These are phyloP conservation scores for Apocheima hispidaria DNA, from an alignment of 2,888 invertebrate genomes.

Conservation along the genomic window DNA sequence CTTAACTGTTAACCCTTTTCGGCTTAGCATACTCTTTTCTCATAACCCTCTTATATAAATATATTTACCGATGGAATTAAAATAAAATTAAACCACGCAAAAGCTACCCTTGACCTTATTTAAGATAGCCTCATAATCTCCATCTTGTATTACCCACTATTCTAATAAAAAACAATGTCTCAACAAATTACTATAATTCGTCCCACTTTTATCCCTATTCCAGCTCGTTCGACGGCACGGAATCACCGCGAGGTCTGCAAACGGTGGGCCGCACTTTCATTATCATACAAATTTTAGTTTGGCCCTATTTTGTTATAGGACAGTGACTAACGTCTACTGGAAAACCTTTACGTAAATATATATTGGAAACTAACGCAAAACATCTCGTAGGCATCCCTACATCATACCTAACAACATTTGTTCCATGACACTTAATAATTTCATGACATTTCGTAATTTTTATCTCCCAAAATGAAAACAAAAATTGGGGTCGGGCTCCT, in stretches of 20 bases:
- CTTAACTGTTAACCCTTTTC: no score
- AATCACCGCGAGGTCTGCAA: slow-evolving; percentile 56
- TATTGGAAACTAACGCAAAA: no score
- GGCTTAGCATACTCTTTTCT: no score
- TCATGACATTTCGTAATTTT: no score
- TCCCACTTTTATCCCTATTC: slow-evolving; percentile 38
- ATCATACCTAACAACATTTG: no score
- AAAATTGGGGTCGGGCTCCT: no score
- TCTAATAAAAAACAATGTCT: slow-evolving; percentile 39
- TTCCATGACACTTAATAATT: no score
- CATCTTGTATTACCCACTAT: slow-evolving; percentile 16
- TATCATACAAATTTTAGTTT: slow-evolving; percentile 74
- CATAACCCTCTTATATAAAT: no score
- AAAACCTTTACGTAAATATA: background rate
- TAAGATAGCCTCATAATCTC: slow-evolving; percentile 12
- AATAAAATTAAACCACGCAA: background rate
- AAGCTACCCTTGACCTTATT: slow-evolving; percentile 22
- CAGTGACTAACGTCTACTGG: slow-evolving; percentile 16
- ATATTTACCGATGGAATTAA: background rate
- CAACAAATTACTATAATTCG: slow-evolving; percentile 39
- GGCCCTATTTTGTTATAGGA: slow-evolving; percentile 45
- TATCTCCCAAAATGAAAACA: no score
- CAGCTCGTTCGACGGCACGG: slow-evolving; percentile 38
- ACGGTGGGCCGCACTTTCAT: slow-evolving; percentile 58
- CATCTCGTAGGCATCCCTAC: no score